Conservation (phyloP, 1,140 invertebrate species). For the Idris sp. region DNA sequence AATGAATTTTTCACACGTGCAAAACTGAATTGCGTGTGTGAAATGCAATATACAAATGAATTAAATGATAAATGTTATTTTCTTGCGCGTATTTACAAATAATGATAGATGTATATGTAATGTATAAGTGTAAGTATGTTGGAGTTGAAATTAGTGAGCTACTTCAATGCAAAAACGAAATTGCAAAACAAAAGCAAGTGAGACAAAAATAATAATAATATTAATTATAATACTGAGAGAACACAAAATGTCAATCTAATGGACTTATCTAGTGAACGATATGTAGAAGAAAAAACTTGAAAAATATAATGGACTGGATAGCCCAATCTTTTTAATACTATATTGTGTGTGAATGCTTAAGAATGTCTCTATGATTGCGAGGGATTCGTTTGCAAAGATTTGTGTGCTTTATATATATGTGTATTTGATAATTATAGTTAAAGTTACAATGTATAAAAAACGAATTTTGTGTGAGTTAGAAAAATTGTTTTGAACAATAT, state of each 20-base stretch:
- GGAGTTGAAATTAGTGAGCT: slow-evolving; percentile 45
- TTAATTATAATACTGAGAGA: no score
- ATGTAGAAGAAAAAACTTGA: slow-evolving; percentile 13
- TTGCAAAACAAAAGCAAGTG: slow-evolving; percentile 3
- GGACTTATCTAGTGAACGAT: slow-evolving; percentile 30
- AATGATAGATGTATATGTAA: slow-evolving; percentile 39
- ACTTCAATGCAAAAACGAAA: slow-evolving; percentile 40
- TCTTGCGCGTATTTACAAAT: slow-evolving; percentile 44
- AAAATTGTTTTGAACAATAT: slow-evolving; percentile 37
- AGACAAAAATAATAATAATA: no score
- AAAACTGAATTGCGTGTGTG: no score
- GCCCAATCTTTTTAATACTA: slow-evolving; percentile 67
- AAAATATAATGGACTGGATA: slow-evolving; percentile 52
- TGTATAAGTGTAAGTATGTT: slow-evolving; percentile 34
- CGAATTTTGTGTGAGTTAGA: slow-evolving; percentile 42
- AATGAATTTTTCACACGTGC: no score
- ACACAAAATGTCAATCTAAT: slow-evolving; percentile 26
- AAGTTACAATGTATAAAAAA: slow-evolving; percentile 50
- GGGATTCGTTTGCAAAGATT: slow-evolving; percentile 21
- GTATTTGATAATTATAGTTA: slow-evolving; percentile 62
- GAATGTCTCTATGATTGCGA: neutral
- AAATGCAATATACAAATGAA: no score
- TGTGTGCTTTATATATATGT: slow-evolving; percentile 44
- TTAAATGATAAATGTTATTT: slow-evolving; percentile 29
- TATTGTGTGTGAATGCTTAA: slow-evolving; percentile 12